phyloP scores from a whole-genome alignment of 1,140 invertebrate species.

The Copidosoma floridanum region DNA sequence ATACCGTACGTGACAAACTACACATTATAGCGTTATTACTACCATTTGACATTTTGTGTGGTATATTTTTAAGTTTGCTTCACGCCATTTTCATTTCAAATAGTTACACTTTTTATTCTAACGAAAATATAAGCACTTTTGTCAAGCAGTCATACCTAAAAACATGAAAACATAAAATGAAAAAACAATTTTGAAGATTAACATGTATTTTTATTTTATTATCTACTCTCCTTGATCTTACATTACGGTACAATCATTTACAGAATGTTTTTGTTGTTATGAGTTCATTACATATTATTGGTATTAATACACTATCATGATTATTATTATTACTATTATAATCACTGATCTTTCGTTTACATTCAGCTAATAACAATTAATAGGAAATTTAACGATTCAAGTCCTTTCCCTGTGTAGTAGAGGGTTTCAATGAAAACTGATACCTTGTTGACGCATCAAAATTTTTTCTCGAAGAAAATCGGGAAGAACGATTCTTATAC shows the following conservation, averaged over 20 bases:
- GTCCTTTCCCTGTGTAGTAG: background rate
- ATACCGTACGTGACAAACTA: too few species aligned
- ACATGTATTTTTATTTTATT: conserved; percentile 46
- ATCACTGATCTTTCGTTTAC: conserved; percentile 35
- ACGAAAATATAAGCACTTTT: too few species aligned
- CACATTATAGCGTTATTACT: too few species aligned
- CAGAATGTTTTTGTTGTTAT: conserved; percentile 46
- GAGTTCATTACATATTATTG: too few species aligned
- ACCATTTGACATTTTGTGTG: too few species aligned
- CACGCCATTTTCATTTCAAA: too few species aligned
- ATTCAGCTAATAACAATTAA: conserved; percentile 49
- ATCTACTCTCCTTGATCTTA: conserved; percentile 50
- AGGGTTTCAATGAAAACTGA: background rate
- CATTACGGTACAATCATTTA: conserved; percentile 53
- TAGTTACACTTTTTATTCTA: too few species aligned
- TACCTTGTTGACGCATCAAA: background rate
- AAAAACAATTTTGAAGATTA: conserved; percentile 26
- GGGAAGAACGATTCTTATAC: background rate
- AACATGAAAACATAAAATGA: conserved; percentile 5
- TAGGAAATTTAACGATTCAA: background rate
- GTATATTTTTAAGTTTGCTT: too few species aligned
- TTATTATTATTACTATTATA: conserved; percentile 34
- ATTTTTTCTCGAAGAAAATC: background rate
- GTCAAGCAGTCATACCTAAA: too few species aligned
- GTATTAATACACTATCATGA: too few species aligned